These are phyloP conservation scores for Chloroclystis v-ata DNA, from an alignment of 2,888 invertebrate genomes.

Conservation along the genomic window DNA sequence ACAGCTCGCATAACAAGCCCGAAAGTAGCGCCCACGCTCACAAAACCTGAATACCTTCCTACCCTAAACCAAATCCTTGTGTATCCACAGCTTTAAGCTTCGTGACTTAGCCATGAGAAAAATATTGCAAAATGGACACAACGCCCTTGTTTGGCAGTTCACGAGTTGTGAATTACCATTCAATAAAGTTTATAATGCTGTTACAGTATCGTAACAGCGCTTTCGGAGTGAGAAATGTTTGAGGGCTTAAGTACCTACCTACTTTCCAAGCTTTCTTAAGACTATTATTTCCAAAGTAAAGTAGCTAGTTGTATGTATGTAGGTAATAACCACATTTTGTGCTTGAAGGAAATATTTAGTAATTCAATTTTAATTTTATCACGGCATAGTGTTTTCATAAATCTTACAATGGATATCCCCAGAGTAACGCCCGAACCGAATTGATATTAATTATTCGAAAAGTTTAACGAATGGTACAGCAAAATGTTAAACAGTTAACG, in stretches of 20 bases:
- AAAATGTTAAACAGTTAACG: too few relatives aligned
- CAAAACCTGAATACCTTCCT: not conserved
- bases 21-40: not conserved
- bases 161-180: slow-evolving; percentile 61
- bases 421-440: too few relatives aligned
- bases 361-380: too few relatives aligned
- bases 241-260: not conserved
- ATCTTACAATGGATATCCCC: too few relatives aligned
- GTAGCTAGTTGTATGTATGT: too few relatives aligned
- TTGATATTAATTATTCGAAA: too few relatives aligned
- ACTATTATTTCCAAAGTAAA: slow-evolving; percentile 2
- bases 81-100: slow-evolving; percentile 23
- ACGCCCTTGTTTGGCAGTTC: slow-evolving; percentile 62
- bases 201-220: slow-evolving; percentile 46
- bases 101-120: slow-evolving; percentile 56
- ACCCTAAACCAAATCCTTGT: not conserved
- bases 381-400: too few relatives aligned
- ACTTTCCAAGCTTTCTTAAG: slow-evolving; percentile 5
- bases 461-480: too few relatives aligned
- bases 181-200: not conserved
- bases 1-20: not conserved
- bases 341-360: too few relatives aligned
- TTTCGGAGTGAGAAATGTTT: slow-evolving; percentile 31
- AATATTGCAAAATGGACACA: slow-evolving; percentile 53
- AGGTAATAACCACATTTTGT: too few relatives aligned